A percentile compares a stretch with the other conserved stretches of the same genome.
Conservation (phyloP, 2,888 invertebrate genomes). For the Arge pagana region DNA sequence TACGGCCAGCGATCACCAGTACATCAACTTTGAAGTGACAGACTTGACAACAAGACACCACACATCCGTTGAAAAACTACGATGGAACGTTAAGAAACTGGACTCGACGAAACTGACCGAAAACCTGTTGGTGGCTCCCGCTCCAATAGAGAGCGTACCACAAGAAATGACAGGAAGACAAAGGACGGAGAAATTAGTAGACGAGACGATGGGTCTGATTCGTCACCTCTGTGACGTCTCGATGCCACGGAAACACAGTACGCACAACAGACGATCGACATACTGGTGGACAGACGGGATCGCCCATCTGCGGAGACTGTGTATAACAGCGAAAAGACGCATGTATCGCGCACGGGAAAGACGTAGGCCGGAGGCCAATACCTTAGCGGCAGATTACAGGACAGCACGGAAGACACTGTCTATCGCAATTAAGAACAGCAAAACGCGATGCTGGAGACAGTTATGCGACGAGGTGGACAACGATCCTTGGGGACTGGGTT, state of each 20-base stretch:
- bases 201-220: too few relatives aligned
- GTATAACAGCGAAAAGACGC: not conserved
- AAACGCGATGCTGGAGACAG: constrained; percentile 21
- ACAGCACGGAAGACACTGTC: constrained; percentile 17
- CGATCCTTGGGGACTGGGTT: constrained; percentile 26
- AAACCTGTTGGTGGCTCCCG: not conserved
- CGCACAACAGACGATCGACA: not conserved
- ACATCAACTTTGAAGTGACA: constrained; percentile 10
- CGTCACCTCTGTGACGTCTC: not conserved
- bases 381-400: constrained; percentile 1
- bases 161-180: too few relatives aligned
- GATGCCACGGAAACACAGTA: not conserved
- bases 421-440: constrained; percentile 18
- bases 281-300: constrained; percentile 20
- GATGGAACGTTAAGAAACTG: not conserved
- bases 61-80: too few relatives aligned
- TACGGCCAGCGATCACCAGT: constrained; percentile 27
- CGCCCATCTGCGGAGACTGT: constrained; percentile 7
- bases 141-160: too few relatives aligned
- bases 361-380: constrained; percentile 3
- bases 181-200: too few relatives aligned
- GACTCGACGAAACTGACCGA: not conserved
- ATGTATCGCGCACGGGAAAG: constrained; percentile 11
- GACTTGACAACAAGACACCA: too few relatives aligned
- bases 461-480: constrained; percentile 20